Percentiles rank a stretch among this genome's conserved stretches.
phyloP scores from a whole-genome alignment of 23 tunicate species.

The Ciona savignyi region DNA sequence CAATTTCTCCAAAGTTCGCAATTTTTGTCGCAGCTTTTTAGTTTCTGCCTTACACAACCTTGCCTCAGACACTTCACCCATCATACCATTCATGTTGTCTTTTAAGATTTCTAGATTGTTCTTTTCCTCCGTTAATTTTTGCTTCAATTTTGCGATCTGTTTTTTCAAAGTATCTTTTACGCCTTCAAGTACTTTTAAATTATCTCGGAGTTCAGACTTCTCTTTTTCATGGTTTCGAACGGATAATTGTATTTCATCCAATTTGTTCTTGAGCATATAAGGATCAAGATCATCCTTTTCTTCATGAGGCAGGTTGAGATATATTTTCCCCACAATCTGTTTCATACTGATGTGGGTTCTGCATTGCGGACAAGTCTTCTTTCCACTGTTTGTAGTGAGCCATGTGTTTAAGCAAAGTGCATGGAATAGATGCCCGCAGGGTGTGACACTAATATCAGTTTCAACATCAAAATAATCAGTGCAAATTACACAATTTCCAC shows the following conservation, averaged over 20 bases:
- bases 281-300: conserved; percentile 45
- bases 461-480: conserved; percentile 65
- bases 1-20: conserved; percentile 35
- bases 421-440: conserved; percentile 88
- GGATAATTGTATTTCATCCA: conserved; percentile 27
- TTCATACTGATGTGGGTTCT: conserved; percentile 21
- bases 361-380: conserved; percentile 82
- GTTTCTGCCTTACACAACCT: conserved; percentile 25
- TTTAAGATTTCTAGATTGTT: conserved; percentile 26
- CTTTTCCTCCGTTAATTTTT: conserved; percentile 14
- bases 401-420: conserved; percentile 58
- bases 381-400: conserved; percentile 27
- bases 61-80: conserved; percentile 23
- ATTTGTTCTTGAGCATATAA: conserved; percentile 32
- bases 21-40: conserved; percentile 19
- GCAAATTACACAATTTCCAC: conserved; percentile 52
- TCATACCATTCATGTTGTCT: conserved; percentile 35
- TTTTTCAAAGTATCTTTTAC: conserved; percentile 6
- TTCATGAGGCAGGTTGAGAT: conserved; percentile 44
- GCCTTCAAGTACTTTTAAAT: conserved; percentile 22
- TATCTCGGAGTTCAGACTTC: conserved; percentile 12
- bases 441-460: conserved; percentile 61
- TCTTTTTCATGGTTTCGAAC: conserved; percentile 17
- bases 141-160: conserved; percentile 19
- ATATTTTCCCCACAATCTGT: conserved; percentile 31